phyloP scores from a whole-genome alignment of 2,888 invertebrate species.

The Anodontia alba region DNA sequence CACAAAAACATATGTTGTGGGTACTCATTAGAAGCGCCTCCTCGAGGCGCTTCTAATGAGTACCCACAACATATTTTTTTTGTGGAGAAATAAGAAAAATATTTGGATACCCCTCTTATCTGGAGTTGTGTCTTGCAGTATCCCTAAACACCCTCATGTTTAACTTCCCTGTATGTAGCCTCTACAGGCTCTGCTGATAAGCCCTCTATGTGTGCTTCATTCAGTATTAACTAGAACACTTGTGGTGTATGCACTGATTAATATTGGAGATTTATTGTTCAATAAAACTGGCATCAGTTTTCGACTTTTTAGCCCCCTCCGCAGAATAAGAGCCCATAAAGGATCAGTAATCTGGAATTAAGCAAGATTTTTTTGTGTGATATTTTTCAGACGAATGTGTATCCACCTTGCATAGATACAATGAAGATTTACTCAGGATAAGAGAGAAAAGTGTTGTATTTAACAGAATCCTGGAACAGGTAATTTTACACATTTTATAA shows the following conservation, averaged over 20 bases:
- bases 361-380: neutral
- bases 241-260: neutral
- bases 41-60: too few relatives aligned
- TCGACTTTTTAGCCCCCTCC: neutral
- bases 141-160: too few relatives aligned
- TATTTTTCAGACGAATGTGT: conserved; percentile 49
- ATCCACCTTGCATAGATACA: conserved; percentile 37
- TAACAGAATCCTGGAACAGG: conserved; percentile 56
- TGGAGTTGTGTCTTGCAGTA: too few relatives aligned
- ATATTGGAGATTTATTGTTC: neutral
- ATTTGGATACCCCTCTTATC: too few relatives aligned
- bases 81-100: too few relatives aligned
- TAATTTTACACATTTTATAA: too few relatives aligned
- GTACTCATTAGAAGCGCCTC: too few relatives aligned
- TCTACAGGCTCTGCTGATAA: conserved; percentile 4
- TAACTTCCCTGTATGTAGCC: neutral
- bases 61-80: too few relatives aligned
- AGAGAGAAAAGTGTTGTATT: conserved; percentile 58
- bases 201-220: neutral
- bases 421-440: conserved; percentile 49
- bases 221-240: neutral
- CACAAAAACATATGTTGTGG: too few relatives aligned
- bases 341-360: neutral
- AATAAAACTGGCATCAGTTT: conserved; percentile 18
- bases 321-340: neutral